Base-by-base conservation (phyloP, 2,113 vertebrate genomes). In the Oryzias woworae region DNA sequence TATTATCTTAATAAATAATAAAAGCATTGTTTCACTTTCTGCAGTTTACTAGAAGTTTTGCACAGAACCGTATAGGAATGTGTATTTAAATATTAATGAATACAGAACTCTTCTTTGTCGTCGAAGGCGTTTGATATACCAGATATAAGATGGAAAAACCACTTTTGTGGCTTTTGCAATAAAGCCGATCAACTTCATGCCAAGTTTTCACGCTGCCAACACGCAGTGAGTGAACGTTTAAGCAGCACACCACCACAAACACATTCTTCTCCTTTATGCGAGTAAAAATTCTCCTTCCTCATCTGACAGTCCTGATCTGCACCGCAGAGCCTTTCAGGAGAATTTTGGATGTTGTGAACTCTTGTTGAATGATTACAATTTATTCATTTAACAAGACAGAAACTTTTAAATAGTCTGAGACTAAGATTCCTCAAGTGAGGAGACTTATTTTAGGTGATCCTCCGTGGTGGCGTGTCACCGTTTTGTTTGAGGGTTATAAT, bases 401-500 rank as follows among this genome's bases (percentile, higher is more conserved):
- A 58, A 57, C 24, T 22, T 59, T 71, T 48, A 22, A 64, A 66
- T 53, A 53, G 66, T 60, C 31, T 0, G 8, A 17, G 57, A 55
- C 58, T 14, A 66, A 66, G 69, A 53, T 41, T 47, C 31, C 42
- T 70, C 7, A 22, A 53, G 59, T 66, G 63, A n/a, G 41, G 26
- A 60, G 59, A 49, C 49, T 7, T 50, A 50, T 66, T 72, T 66
- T 50, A 10, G 57, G 13, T 71, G 65, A 52, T 65, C 58, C 44
- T 63, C 18, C 50, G 44, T 18, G 18, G 20, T 22, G 52, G 28
- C 61, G 56, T 73, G 62, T 81, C 69, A 53, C 26, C 66, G 60
- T 64, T 81, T 66, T 66, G 64, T 81, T 76, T 66, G 54, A 78
- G 50, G 42, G 46, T 72, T 58, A 53, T 46, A 43, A 69, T 80